Percentiles rank a stretch among this genome's conserved stretches.
Evolutionary conservation across 2,113 vertebrate species (phyloP).

Genomic region (Cynoglossus semilaevis): DNA sequence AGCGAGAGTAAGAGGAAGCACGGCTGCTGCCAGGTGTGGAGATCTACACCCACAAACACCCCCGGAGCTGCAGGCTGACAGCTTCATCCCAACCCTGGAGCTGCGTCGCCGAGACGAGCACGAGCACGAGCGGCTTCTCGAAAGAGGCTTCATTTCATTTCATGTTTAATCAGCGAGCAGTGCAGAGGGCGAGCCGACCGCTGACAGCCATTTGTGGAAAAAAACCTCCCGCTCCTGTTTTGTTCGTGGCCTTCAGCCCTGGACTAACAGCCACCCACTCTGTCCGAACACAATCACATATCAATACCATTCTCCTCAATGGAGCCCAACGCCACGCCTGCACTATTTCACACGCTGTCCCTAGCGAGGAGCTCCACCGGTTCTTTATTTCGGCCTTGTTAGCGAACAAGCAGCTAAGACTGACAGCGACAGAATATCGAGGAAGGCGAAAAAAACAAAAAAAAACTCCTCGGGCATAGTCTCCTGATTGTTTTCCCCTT

Average conservation of each 20-base stretch:
- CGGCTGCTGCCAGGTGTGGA: slow-evolving; percentile 14
- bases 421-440: slow-evolving; percentile 41
- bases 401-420: slow-evolving; percentile 31
- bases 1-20: slow-evolving; percentile 26
- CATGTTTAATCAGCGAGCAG: slow-evolving; percentile 49
- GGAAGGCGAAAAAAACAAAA: slow-evolving; percentile 27
- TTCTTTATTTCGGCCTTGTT: slow-evolving; percentile 49
- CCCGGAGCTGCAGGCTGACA: slow-evolving; percentile 25
- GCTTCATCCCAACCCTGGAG: slow-evolving; percentile 21
- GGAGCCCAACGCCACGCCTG: slow-evolving; percentile 43
- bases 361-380: slow-evolving; percentile 5
- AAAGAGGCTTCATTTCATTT: slow-evolving; percentile 33
- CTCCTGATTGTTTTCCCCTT: slow-evolving; percentile 45
- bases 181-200: slow-evolving; percentile 15
- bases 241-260: slow-evolving; percentile 33
- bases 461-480: slow-evolving; percentile 17
- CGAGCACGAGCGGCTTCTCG: slow-evolving; percentile 13
- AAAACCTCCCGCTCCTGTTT: slow-evolving; percentile 43
- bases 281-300: slow-evolving; percentile 49
- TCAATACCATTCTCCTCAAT: slow-evolving; percentile 58
- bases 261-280: slow-evolving; percentile 42
- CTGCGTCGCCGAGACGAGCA: slow-evolving; percentile 29
- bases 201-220: slow-evolving; percentile 46
- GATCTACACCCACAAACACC: neutral
- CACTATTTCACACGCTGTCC: slow-evolving; percentile 20